Evolutionary conservation across 1,140 invertebrate species (phyloP).

Genomic region (Aricia agestis): DNA sequence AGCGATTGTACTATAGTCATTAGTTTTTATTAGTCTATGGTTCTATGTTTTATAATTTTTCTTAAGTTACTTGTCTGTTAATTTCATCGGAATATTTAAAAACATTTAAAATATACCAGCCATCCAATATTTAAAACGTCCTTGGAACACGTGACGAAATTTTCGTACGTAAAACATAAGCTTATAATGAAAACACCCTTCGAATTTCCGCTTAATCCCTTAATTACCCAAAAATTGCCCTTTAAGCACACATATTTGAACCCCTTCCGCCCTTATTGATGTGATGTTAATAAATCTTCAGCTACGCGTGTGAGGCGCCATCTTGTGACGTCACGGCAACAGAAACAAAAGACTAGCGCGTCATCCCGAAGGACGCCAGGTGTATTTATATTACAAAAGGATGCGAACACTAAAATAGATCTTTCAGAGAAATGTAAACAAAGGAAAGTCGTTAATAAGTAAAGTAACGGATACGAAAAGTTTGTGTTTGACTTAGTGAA

Average conservation of each 20-base stretch:
- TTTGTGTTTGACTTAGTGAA: too few relatives aligned
- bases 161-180: too few relatives aligned
- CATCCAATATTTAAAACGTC: background rate
- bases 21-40: too few relatives aligned
- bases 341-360: background rate
- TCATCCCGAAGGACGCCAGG: constrained; percentile 7
- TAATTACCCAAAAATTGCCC: background rate
- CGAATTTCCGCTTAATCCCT: background rate
- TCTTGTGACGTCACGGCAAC: background rate
- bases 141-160: too few relatives aligned
- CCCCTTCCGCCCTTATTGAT: background rate
- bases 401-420: background rate
- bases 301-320: background rate
- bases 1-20: too few relatives aligned
- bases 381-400: constrained; percentile 6
- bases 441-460: background rate
- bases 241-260: background rate
- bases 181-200: background rate
- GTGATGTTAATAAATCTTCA: background rate
- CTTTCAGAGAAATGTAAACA: background rate
- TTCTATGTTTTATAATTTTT: too few relatives aligned
- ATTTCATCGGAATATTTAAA: too few relatives aligned
- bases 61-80: too few relatives aligned
- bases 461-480: background rate
- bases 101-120: too few relatives aligned